Evolutionary conservation across 2,888 invertebrate species (phyloP), one percentile per base, ranked within the genome.

Genomic region (Alloplasta piceator): DNA sequence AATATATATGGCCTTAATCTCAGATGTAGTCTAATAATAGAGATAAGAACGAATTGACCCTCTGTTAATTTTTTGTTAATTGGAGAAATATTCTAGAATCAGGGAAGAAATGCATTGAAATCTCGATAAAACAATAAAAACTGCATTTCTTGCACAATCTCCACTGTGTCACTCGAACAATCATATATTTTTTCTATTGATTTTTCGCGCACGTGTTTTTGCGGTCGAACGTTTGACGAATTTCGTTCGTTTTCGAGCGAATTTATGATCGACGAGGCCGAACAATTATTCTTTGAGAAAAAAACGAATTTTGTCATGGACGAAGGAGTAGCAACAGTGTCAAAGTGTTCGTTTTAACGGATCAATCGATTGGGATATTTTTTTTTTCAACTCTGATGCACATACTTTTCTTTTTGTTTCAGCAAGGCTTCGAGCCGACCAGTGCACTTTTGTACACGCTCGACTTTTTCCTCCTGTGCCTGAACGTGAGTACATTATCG

Each of bases 401-500:
- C 56, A 12, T 68, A 76, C 26, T 3, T 26, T 26, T 26, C 50
- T 74, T 81, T 75, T 12, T 92, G 92, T 94, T 95, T 84, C 94
- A 96, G 95, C 92, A 95, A 76, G 93, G 94, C 86, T 96, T 96
- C 92, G 96, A 96, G 89, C 97, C 97, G 0, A 93, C 95, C 82
- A 95, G 95, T 3, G 95, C 96, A 60, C 95, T 96, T 88, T 92
- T 97, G 83, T 95, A 96, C 90, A 96, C 96, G 0, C 89, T 96
- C 91, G 96, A 96, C 90, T 96, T 97, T 91, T 97, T 97, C 92
- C 94, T 96, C 70, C 93, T 95, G 86, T 94, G 95, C 85, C 92
- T 96, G 84, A 96, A 97, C 92, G 97, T 97, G 93, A 96, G 96
- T 95, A 91, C 66, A 79, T n/a, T 64, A 64, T 52, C 16, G 55